Evolutionary conservation across 2,797 vertebrate genomes (phyloP).

Genomic region (Hydrolagus colliei): DNA sequence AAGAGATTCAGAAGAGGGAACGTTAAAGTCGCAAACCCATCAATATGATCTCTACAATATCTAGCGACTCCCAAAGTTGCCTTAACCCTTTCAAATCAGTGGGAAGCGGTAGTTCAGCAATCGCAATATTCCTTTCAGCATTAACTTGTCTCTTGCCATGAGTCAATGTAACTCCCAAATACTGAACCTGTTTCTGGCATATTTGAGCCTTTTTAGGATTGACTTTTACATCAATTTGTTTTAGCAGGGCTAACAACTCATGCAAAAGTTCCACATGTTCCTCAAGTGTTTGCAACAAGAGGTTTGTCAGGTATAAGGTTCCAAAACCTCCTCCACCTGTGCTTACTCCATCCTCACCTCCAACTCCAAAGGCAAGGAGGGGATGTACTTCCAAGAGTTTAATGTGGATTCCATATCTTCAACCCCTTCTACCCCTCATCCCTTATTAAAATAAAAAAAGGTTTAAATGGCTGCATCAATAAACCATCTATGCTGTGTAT

Average conservation of each 20-base stretch:
- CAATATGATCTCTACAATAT: no score
- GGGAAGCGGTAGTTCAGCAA: no score
- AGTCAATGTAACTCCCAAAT: background rate
- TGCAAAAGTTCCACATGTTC: background rate
- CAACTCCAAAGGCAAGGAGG: background rate
- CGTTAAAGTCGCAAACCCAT: no score
- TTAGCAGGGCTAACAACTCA: background rate
- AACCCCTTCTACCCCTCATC: background rate
- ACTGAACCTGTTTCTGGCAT: background rate
- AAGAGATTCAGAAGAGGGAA: no score
- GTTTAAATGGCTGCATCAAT: no score
- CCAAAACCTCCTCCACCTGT: background rate
- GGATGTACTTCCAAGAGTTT: background rate
- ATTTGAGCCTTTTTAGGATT: background rate
- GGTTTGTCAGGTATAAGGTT: background rate
- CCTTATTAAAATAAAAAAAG: background rate
- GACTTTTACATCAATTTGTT: background rate
- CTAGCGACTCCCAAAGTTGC: no score
- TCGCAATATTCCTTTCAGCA: no score
- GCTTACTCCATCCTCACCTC: background rate
- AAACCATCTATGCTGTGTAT: no score
- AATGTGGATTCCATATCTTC: background rate
- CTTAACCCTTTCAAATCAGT: no score
- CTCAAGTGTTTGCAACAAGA: background rate
- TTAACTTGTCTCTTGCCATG: background rate